Percentiles rank a stretch among this genome's conserved stretches.
These are phyloP conservation scores for Pollicipes pollicipes DNA, from an alignment of 1,140 invertebrate species.

Conservation along the genomic window DNA sequence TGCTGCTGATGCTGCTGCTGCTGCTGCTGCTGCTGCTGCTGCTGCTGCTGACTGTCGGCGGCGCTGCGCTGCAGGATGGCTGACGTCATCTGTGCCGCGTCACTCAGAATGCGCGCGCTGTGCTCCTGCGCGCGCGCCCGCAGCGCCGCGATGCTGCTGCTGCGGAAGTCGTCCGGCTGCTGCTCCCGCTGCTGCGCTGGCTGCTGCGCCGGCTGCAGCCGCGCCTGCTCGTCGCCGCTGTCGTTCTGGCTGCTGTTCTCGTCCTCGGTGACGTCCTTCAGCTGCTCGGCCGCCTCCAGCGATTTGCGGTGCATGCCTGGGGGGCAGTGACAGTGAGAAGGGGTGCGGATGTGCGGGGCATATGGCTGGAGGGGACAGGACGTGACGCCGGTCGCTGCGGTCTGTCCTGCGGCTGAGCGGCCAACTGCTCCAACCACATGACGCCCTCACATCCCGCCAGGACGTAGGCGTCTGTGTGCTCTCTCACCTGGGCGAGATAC, in stretches of 20 bases:
- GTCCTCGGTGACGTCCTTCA: slow-evolving; percentile 50
- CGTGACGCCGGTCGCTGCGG: too few relatives aligned
- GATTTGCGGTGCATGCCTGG: slow-evolving; percentile 98
- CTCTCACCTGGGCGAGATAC: too few relatives aligned
- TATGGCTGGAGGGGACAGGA: too few relatives aligned
- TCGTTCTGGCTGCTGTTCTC: slow-evolving; percentile 13
- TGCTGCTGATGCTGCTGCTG: neutral
- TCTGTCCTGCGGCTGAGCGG: too few relatives aligned
- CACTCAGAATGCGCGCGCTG: slow-evolving; percentile 35
- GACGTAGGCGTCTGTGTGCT: too few relatives aligned
- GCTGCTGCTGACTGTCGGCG: neutral
- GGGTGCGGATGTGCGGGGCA: too few relatives aligned
- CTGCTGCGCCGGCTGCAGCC: neutral
- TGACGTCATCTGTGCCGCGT: neutral
- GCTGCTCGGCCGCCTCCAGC: slow-evolving; percentile 83
- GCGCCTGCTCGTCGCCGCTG: slow-evolving; percentile 9
- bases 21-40: neutral
- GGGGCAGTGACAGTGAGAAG: too few relatives aligned
- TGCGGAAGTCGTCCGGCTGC: slow-evolving; percentile 17
- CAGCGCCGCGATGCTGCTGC: slow-evolving; percentile 61
- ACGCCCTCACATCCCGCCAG: too few relatives aligned
- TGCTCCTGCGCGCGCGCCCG: slow-evolving; percentile 87
- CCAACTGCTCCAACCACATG: too few relatives aligned
- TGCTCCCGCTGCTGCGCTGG: neutral
- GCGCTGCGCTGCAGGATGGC: neutral